A percentile compares a stretch with the other conserved stretches of the same genome.
These are phyloP conservation scores for Drosophila neutralis DNA, from an alignment of 2,888 invertebrate species.

Conservation along the genomic window DNA sequence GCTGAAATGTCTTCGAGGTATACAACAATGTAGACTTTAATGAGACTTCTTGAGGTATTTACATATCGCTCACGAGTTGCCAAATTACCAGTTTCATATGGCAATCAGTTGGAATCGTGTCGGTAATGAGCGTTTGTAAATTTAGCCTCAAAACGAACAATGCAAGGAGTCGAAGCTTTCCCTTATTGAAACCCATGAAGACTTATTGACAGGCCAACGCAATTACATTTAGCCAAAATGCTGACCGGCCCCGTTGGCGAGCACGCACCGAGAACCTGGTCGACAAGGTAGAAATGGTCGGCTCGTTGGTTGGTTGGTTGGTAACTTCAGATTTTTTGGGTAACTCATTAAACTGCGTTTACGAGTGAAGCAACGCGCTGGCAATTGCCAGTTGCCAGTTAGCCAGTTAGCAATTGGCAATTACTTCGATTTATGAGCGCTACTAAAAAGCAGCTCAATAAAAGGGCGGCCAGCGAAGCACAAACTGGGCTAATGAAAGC, in stretches of 20 bases:
- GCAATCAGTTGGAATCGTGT: constrained; percentile 66
- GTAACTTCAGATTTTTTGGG: constrained; percentile 25
- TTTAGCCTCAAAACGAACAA: constrained; percentile 43
- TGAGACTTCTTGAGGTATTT: constrained; percentile 47
- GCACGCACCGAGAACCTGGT: constrained; percentile 57
- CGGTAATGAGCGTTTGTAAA: constrained; percentile 62
- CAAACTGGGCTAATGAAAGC: constrained; percentile 80
- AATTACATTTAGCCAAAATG: constrained; percentile 71
- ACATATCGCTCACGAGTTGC: constrained; percentile 57
- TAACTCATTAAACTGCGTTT: constrained; percentile 73
- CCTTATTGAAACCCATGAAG: constrained; percentile 67
- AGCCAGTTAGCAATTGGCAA: constrained; percentile 48
- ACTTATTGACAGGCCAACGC: constrained; percentile 73
- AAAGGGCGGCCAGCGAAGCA: constrained; percentile 55
- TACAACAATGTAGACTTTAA: constrained; percentile 24
- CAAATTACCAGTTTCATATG: constrained; percentile 54
- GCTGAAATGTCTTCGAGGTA: neutral
- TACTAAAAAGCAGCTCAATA: constrained; percentile 54
- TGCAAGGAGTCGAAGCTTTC: constrained; percentile 48
- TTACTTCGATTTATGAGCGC: constrained; percentile 71
- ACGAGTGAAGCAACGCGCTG: constrained; percentile 59
- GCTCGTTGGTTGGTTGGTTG: neutral
- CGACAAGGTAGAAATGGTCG: neutral
- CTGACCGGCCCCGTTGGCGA: constrained; percentile 61
- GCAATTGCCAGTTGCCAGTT: constrained; percentile 40